Percentiles rank a stretch among this genome's conserved stretches.
phyloP scores from a whole-genome alignment of 2,888 invertebrate species.

The Dexiosoma caninum region DNA sequence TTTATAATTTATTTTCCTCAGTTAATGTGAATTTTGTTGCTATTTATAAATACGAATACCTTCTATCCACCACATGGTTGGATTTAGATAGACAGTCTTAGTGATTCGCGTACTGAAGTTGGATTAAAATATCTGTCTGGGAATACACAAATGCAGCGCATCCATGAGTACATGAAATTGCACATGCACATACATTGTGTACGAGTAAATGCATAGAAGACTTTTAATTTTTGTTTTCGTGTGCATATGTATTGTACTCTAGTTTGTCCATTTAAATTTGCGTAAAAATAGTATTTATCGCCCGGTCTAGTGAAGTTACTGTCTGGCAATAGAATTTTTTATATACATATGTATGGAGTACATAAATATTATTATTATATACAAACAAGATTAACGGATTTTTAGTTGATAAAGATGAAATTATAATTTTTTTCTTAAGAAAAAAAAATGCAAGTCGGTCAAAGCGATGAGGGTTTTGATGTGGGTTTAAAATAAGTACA shows the following conservation, averaged over 20 bases:
- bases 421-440: slow-evolving; percentile 2
- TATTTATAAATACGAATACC: slow-evolving; percentile 48
- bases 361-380: not conserved
- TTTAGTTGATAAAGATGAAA: slow-evolving; percentile 18
- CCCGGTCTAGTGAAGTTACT: slow-evolving; percentile 57
- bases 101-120: slow-evolving; percentile 39
- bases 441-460: slow-evolving; percentile 20
- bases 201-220: too few relatives aligned
- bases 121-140: slow-evolving; percentile 56
- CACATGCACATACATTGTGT: not conserved
- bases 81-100: slow-evolving; percentile 21
- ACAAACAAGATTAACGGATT: slow-evolving; percentile 30
- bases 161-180: not conserved
- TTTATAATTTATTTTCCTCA: slow-evolving; percentile 21
- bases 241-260: slow-evolving; percentile 1
- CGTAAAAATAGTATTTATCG: slow-evolving; percentile 60
- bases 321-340: slow-evolving; percentile 53
- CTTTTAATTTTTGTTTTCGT: slow-evolving; percentile 10
- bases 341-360: not conserved
- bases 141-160: not conserved
- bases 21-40: slow-evolving; percentile 50
- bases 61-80: slow-evolving; percentile 34
- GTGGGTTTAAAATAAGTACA: slow-evolving; percentile 3
- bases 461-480: slow-evolving; percentile 17
- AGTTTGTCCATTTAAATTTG: slow-evolving; percentile 51